These are phyloP conservation scores for Miichthys miiuy DNA, from an alignment of 2,797 vertebrate genomes.

Conservation along the genomic window DNA sequence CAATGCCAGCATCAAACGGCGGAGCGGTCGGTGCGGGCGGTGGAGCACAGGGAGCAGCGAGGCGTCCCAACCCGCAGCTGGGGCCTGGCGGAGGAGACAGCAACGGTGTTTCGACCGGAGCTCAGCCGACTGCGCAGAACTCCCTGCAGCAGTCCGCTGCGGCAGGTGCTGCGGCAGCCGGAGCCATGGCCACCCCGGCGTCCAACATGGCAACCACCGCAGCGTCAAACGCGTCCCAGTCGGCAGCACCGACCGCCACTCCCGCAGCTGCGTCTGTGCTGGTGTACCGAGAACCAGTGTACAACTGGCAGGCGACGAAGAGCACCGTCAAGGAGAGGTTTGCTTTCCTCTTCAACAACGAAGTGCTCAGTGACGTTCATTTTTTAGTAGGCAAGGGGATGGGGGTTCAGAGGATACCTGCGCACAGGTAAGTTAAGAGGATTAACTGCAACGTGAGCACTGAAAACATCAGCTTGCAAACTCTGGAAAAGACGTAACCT, in stretches of 20 bases:
- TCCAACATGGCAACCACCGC: slow-evolving; percentile 82
- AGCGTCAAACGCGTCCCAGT: slow-evolving; percentile 74
- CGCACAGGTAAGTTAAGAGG: slow-evolving; percentile 88
- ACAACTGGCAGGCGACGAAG: slow-evolving; percentile 89
- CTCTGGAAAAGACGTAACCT: neutral
- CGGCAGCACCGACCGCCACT: slow-evolving; percentile 74
- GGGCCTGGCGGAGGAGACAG: slow-evolving; percentile 86
- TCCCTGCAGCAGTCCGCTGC: slow-evolving; percentile 83
- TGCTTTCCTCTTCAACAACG: slow-evolving; percentile 94
- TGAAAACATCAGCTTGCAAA: neutral
- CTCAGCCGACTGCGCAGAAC: slow-evolving; percentile 84
- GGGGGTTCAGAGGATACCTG: slow-evolving; percentile 94
- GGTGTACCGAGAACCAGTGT: slow-evolving; percentile 86
- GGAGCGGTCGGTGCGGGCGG: slow-evolving; percentile 73
- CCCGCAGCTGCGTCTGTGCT: slow-evolving; percentile 85
- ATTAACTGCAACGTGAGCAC: rapidly evolving
- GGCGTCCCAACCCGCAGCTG: slow-evolving; percentile 86
- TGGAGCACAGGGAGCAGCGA: slow-evolving; percentile 76
- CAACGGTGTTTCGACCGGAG: slow-evolving; percentile 81
- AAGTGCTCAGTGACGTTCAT: slow-evolving; percentile 97
- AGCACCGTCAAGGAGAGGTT: slow-evolving; percentile 88
- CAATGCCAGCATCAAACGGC: slow-evolving; percentile 82
- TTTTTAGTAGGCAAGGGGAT: slow-evolving; percentile 96
- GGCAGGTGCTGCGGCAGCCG: slow-evolving; percentile 77
- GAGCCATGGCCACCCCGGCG: slow-evolving; percentile 80